Conservation (phyloP, 2,797 vertebrate genomes). For the Alca torda region DNA sequence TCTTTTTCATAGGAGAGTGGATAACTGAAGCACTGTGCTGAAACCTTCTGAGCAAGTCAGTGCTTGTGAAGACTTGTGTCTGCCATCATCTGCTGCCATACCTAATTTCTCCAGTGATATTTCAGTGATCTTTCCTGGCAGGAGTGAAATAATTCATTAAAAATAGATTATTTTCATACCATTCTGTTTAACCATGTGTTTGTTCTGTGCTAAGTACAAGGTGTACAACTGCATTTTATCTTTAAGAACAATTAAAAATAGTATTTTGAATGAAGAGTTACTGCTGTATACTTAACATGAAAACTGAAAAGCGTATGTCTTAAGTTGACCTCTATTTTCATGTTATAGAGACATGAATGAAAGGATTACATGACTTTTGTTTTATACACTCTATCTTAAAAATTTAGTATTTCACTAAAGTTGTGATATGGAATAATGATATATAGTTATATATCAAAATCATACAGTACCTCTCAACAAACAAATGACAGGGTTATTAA, state of each 20-base stretch:
- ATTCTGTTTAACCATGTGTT: background rate
- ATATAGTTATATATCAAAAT: background rate
- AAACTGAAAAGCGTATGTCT: rapidly evolving
- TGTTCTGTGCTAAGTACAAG: background rate
- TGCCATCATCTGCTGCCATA: background rate
- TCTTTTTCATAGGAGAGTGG: background rate
- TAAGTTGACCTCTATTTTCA: background rate
- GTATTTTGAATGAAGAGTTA: background rate
- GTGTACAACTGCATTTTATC: background rate
- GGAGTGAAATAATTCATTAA: background rate
- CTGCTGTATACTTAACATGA: background rate
- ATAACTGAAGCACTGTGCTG: background rate
- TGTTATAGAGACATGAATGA: background rate
- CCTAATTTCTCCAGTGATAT: background rate
- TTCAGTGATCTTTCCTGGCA: background rate
- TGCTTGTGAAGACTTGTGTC: background rate
- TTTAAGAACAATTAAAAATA: background rate
- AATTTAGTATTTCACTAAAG: background rate
- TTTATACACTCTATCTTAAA: background rate
- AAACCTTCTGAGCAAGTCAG: background rate
- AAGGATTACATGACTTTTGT: background rate
- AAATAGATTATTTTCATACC: background rate
- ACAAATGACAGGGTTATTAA: background rate
- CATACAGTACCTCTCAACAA: background rate
- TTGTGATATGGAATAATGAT: background rate